Percentiles rank a stretch among this genome's conserved stretches.
Evolutionary conservation across 2,797 vertebrate genomes (phyloP).

Genomic region (Enteromius thamalakanensis): DNA sequence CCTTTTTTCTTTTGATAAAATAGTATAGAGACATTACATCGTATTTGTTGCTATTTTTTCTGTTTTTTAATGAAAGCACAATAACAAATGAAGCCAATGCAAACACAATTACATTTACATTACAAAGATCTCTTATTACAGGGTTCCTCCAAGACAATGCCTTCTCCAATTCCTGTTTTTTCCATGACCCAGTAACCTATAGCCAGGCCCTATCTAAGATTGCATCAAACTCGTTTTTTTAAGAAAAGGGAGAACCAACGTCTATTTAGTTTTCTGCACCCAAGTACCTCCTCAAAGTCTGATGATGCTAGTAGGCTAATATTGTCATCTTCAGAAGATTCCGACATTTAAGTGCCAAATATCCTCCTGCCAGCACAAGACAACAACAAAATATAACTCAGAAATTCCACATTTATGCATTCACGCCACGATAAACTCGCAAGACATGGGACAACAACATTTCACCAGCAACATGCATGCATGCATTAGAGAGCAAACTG

Average conservation of each 20-base stretch:
- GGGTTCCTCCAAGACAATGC: not conserved
- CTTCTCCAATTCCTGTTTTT: not conserved
- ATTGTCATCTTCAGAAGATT: not conserved
- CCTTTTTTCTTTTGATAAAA: not conserved
- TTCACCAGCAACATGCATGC: not conserved
- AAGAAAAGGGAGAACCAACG: not conserved
- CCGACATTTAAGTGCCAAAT: not conserved
- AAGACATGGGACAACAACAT: not conserved
- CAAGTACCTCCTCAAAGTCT: not conserved
- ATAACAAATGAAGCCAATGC: not conserved
- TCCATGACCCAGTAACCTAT: not conserved
- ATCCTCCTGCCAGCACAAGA: not conserved
- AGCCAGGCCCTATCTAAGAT: not conserved
- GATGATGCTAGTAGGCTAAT: conserved; percentile 21
- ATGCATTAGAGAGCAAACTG: not conserved
- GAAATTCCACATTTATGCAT: not conserved
- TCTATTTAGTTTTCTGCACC: not conserved
- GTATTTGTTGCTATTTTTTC: not conserved
- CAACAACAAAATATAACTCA: not conserved
- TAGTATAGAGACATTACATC: not conserved
- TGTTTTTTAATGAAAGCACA: not conserved
- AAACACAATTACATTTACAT: not conserved
- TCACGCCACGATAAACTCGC: not conserved
- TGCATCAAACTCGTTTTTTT: not conserved
- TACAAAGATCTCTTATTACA: not conserved